Percentiles rank a stretch among this genome's conserved stretches.
Conservation (phyloP, 30 jellyfish, hydroid and myxozoan species). For the Hydractinia symbiolongicarpus region DNA sequence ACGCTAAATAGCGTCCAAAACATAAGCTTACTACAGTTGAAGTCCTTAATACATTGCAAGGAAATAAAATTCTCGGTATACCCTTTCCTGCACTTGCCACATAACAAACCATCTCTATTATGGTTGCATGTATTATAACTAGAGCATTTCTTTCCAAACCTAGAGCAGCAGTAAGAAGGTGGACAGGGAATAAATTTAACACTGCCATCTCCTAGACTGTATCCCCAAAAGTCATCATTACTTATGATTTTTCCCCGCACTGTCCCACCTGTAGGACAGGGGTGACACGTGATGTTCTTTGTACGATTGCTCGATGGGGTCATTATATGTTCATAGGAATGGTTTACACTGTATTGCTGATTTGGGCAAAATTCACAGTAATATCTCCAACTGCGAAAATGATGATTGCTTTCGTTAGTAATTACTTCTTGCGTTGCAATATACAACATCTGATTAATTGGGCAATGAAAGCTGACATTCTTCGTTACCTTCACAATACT, state of each 20-base stretch:
- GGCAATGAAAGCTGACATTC: background rate
- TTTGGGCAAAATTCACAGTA: background rate
- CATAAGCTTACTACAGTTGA: background rate
- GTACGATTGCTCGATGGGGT: background rate
- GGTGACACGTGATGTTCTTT: background rate
- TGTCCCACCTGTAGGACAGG: background rate
- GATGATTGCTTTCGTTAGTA: background rate
- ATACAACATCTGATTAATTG: background rate
- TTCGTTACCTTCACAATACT: background rate
- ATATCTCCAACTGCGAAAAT: background rate
- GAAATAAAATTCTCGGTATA: background rate
- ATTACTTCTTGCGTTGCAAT: background rate
- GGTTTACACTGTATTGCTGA: background rate
- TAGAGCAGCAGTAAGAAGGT: too few relatives aligned
- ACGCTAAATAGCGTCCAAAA: conserved; percentile 5
- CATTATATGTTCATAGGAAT: background rate
- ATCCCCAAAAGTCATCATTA: too few relatives aligned
- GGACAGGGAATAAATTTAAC: too few relatives aligned
- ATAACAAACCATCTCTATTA: too few relatives aligned
- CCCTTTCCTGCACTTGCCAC: background rate
- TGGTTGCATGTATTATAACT: too few relatives aligned
- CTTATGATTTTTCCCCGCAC: background rate
- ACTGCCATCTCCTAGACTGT: too few relatives aligned
- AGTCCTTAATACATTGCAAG: background rate
- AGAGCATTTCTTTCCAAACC: too few relatives aligned